Conservation (phyloP, 2,888 invertebrate genomes). For the Trachelus troglodyta region DNA sequence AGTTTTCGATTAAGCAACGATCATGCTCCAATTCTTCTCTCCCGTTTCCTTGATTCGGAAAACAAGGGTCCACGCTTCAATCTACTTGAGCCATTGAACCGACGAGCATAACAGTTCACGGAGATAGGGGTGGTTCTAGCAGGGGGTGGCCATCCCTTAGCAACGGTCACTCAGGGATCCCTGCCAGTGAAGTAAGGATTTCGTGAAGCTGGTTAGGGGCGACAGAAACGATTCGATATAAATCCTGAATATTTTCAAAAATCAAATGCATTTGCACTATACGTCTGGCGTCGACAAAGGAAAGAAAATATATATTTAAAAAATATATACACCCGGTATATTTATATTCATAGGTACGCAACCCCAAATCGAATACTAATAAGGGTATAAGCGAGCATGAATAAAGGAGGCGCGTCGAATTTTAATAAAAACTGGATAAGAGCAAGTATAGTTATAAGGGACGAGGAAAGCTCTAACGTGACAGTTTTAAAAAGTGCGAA, state of each 20-base stretch:
- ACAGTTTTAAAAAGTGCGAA: not conserved
- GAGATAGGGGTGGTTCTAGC: conserved; percentile 26
- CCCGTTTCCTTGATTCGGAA: conserved; percentile 31
- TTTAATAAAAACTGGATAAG: not conserved
- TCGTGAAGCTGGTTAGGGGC: not conserved
- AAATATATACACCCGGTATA: not conserved
- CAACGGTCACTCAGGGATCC: conserved; percentile 41
- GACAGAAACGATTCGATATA: not conserved
- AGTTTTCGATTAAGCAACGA: conserved; percentile 13
- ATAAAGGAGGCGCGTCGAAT: not conserved
- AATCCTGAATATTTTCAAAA: not conserved
- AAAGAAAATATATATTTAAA: too few relatives aligned
- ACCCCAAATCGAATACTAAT: not conserved
- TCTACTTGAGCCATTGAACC: conserved; percentile 17
- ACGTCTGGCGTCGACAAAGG: too few relatives aligned
- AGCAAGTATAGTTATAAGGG: too few relatives aligned
- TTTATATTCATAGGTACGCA: not conserved
- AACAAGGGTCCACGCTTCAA: conserved; percentile 23
- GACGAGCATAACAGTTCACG: conserved; percentile 5
- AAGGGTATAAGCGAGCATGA: not conserved
- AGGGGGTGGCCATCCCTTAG: conserved; percentile 32
- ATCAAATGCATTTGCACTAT: not conserved
- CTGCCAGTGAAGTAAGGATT: conserved; percentile 14
- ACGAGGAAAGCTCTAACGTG: not conserved
- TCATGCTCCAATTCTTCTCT: conserved; percentile 29